Evolutionary conservation across 2,797 vertebrate genomes (phyloP).

Genomic region (Sciurus carolinensis): DNA sequence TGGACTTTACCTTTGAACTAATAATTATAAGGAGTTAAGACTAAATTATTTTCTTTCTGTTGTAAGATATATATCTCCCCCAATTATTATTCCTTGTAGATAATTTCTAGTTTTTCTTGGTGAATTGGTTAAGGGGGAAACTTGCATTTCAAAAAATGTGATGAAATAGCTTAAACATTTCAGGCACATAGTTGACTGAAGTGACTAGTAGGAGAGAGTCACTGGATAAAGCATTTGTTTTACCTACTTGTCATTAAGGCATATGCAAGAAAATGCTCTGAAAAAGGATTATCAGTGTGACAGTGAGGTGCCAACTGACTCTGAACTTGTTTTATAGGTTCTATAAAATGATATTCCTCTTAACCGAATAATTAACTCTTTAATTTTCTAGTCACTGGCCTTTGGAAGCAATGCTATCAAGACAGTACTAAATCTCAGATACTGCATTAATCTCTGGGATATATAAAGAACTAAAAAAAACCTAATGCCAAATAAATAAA

Average conservation of each 20-base stretch:
- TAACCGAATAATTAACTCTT: background rate
- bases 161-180: background rate
- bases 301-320: background rate
- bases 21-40: background rate
- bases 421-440: background rate
- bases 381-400: background rate
- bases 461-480: no score
- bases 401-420: background rate
- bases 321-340: background rate
- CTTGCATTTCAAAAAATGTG: background rate
- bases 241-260: background rate
- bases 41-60: background rate
- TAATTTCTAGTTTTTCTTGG: background rate
- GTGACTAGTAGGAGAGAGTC: background rate
- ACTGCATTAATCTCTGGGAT: no score
- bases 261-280: background rate
- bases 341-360: background rate
- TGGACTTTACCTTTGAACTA: background rate
- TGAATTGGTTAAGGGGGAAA: background rate
- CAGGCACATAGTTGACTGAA: background rate
- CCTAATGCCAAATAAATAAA: no score
- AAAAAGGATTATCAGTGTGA: background rate
- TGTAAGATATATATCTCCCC: background rate
- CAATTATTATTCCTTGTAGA: background rate
- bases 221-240: background rate